These are phyloP conservation scores for Nylanderia fulva DNA, from an alignment of 1,140 invertebrate species.

Conservation along the genomic window DNA sequence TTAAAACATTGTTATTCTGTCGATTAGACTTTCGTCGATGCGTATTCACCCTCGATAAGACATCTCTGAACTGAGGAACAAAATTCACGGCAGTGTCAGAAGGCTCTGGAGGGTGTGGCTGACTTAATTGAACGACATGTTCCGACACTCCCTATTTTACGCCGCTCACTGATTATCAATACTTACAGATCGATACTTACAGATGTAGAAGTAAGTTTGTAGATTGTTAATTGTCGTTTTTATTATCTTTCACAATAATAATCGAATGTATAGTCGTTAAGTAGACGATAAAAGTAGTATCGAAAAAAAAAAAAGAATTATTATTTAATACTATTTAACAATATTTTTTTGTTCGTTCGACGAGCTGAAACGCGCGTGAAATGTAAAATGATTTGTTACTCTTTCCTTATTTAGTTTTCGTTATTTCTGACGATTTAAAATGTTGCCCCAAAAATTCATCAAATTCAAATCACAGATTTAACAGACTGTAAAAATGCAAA, in stretches of 20 bases:
- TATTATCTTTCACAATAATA: conserved; percentile 42
- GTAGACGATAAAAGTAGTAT: conserved; percentile 45
- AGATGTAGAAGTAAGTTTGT: conserved; percentile 17
- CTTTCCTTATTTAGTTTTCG: neutral
- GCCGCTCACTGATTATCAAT: conserved; percentile 43
- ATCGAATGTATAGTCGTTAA: conserved; percentile 32
- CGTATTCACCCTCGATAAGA: conserved; percentile 23
- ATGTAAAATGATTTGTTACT: neutral
- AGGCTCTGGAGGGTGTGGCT: conserved; percentile 67
- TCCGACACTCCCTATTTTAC: conserved; percentile 72
- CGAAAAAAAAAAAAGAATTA: conserved; percentile 28
- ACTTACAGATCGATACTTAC: conserved; percentile 61
- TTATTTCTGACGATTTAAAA: neutral
- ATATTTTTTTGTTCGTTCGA: neutral
- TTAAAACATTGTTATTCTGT: no score
- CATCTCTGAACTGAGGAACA: conserved; percentile 54
- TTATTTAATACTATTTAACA: conserved; percentile 27
- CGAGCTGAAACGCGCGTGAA: conserved; percentile 18
- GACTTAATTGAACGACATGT: conserved; percentile 69
- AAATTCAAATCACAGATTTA: conserved; percentile 15
- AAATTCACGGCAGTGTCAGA: conserved; percentile 30
- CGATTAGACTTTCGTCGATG: neutral
- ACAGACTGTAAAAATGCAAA: neutral
- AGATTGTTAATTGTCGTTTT: conserved; percentile 52
- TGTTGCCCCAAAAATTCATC: neutral